Evolutionary conservation across 2,888 invertebrate genomes (phyloP), one percentile per base, ranked within the genome.

Genomic region (Diachrysia chrysitis): DNA sequence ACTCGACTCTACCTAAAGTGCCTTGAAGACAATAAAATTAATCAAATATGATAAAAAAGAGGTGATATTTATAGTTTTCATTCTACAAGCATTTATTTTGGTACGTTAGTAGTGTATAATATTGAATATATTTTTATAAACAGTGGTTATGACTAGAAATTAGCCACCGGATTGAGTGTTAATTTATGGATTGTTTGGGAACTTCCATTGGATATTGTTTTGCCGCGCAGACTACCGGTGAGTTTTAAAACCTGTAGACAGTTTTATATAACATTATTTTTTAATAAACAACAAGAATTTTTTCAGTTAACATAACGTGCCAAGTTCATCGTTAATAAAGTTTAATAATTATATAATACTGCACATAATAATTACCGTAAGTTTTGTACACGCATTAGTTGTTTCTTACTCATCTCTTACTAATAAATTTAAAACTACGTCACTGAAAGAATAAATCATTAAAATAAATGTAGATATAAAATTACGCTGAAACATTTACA

Each of bases 21-120:
- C 82, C 73, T 80, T 77, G 69, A 84, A 83, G 82, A 79, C 85
- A 74, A 79, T 80, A 83, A 86, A 86, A 83, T 77, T 82, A 85
- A 85, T 83, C 84, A 87, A 89, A 85, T 87, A 92, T 90, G 90
- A 79, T 85, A 86, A 89, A 86, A 86, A 89, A 87, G 79, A 91
- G 91, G 90, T 92, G 92, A 93, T 90, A 76, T 76, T 71, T 60
- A 73, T 66, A 60, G 57, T 72, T 71, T 69, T 35, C 58, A 70
- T 74, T 76, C 12, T 69, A 62, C 68, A 68, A 25, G 68, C 76
- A 79, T 83, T 83, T 83, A 76, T 76, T 83, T 81, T 79, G 59
- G 48, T 74, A 68, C 54, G 10, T 75, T 64, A 46, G 29, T 67
- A 74, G 75, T 73, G 78, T 72, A 59, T 60, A 62, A 32, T 63